These are phyloP conservation scores for Papilio glaucus DNA, from an alignment of 1,140 invertebrate species.

Conservation along the genomic window DNA sequence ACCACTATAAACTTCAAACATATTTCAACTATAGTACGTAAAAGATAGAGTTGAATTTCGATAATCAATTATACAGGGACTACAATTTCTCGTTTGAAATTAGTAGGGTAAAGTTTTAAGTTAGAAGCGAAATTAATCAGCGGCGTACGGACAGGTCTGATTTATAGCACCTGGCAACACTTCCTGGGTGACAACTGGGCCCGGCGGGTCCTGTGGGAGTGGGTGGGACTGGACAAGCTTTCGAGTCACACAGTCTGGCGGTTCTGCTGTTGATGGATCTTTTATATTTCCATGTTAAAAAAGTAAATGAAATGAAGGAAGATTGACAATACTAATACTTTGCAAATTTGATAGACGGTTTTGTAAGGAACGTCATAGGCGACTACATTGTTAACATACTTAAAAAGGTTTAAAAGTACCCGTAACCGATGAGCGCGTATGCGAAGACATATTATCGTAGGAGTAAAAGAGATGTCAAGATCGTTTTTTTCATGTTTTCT, in stretches of 20 bases:
- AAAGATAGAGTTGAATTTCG: slow-evolving; percentile 4
- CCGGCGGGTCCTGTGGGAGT: not conserved
- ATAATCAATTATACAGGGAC: not conserved
- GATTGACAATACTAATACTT: too few species aligned
- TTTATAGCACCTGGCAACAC: slow-evolving; percentile 29
- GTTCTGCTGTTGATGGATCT: not conserved
- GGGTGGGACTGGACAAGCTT: not conserved
- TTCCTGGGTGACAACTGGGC: slow-evolving; percentile 18
- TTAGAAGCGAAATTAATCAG: slow-evolving; percentile 34
- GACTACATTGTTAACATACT: too few species aligned
- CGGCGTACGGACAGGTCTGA: slow-evolving; percentile 28
- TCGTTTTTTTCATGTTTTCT: too few species aligned
- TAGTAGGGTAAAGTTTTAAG: slow-evolving; percentile 35
- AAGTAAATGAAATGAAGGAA: too few species aligned
- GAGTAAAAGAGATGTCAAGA: too few species aligned
- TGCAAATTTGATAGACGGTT: too few species aligned
- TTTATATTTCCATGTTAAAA: too few species aligned
- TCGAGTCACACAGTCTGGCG: not conserved
- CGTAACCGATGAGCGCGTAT: too few species aligned
- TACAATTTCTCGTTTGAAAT: slow-evolving; percentile 24
- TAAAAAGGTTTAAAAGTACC: too few species aligned
- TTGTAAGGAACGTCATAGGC: too few species aligned
- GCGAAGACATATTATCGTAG: too few species aligned
- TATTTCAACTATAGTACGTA: not conserved
- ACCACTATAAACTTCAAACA: not conserved